Percentiles rank a stretch among this genome's conserved stretches.
These are phyloP conservation scores for Junco hyemalis DNA, from an alignment of 2,113 vertebrate species.

Conservation along the genomic window DNA sequence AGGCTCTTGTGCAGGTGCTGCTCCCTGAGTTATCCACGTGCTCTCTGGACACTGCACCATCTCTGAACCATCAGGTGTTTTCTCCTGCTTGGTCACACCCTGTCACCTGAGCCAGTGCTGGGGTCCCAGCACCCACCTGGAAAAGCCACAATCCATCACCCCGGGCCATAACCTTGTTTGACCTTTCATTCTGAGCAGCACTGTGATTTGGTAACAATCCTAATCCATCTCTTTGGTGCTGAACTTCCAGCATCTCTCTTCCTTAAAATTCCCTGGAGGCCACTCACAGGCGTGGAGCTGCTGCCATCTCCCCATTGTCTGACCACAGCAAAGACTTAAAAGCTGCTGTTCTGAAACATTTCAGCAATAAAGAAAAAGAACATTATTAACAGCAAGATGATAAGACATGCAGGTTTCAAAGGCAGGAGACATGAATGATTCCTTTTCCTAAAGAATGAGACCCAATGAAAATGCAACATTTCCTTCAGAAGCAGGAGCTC, in stretches of 20 bases:
- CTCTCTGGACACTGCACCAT: neutral
- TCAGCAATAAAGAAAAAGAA: neutral
- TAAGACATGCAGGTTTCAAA: conserved; percentile 30
- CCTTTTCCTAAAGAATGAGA: conserved; percentile 15
- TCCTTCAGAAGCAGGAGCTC: conserved; percentile 4
- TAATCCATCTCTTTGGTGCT: neutral
- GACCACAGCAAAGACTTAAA: neutral
- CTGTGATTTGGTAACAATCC: neutral
- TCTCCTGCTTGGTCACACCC: neutral
- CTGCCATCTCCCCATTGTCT: neutral
- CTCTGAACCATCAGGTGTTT: neutral
- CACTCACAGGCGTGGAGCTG: neutral
- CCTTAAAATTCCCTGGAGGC: neutral
- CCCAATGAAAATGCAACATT: neutral
- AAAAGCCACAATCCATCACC: neutral
- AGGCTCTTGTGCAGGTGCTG: neutral
- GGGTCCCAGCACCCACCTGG: neutral
- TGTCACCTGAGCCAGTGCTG: neutral
- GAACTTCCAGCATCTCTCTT: neutral
- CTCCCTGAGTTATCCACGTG: neutral
- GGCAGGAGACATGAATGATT: conserved; percentile 11
- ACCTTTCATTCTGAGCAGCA: neutral
- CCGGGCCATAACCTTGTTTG: neutral
- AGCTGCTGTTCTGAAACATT: neutral
- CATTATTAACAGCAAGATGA: conserved; percentile 5